Evolutionary conservation across 2,888 invertebrate genomes (phyloP).

Genomic region (Aelia acuminata): DNA sequence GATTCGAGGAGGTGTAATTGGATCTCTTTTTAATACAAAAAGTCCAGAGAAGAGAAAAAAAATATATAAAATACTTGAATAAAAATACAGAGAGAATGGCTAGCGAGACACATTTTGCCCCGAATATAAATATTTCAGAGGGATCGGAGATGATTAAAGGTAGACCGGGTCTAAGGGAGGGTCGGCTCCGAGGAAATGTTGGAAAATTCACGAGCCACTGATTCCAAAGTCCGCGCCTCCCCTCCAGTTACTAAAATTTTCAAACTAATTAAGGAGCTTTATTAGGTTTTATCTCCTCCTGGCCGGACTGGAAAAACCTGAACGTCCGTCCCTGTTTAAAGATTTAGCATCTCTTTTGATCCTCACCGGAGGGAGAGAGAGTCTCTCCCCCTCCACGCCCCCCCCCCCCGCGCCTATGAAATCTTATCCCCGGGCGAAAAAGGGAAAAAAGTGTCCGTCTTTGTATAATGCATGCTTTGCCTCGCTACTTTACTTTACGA

Average conservation of each 20-base stretch:
- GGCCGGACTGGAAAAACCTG: conserved; percentile 32
- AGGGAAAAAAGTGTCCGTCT: conserved; percentile 46
- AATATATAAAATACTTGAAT: neutral
- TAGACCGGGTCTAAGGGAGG: neutral
- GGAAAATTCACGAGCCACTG: conserved; percentile 48
- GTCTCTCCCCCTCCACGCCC: neutral
- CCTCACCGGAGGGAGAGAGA: neutral
- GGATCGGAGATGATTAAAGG: conserved; percentile 43
- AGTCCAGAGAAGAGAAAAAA: neutral
- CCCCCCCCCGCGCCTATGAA: conserved; percentile 1
- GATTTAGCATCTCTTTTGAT: conserved; percentile 46
- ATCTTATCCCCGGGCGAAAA: conserved; percentile 41
- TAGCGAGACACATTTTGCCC: neutral
- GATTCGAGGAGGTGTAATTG: too few species aligned
- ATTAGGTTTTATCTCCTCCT: conserved; percentile 51
- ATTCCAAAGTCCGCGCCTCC: conserved; percentile 26
- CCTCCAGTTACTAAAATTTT: conserved; percentile 45
- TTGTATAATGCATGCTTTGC: conserved; percentile 27
- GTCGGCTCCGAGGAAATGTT: neutral
- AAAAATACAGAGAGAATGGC: neutral
- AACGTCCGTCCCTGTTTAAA: conserved; percentile 33
- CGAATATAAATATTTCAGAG: conserved; percentile 6
- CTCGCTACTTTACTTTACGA: conserved; percentile 38
- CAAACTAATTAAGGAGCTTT: conserved; percentile 50
- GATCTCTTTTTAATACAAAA: too few species aligned